Evolutionary conservation across 2,888 invertebrate genomes (phyloP).

Genomic region (Melanargia galathea): DNA sequence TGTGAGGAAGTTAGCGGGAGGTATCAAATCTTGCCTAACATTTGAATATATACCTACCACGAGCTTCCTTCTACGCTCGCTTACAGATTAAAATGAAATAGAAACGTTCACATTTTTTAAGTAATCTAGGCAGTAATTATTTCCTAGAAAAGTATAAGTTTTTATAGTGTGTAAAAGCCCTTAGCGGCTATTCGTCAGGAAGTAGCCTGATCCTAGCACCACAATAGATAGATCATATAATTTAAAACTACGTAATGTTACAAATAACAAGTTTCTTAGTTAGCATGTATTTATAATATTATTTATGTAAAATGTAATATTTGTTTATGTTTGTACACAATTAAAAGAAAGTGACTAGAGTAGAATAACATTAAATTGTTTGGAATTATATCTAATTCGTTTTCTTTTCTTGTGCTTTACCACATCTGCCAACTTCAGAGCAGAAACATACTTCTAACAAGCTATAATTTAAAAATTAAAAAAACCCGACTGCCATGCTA

Average conservation of each 20-base stretch:
- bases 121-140: no score
- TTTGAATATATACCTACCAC: no score
- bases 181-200: background rate
- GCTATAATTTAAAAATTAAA: no score
- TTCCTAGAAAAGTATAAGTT: background rate
- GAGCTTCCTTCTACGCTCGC: no score
- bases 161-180: background rate
- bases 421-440: background rate
- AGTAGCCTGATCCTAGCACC: background rate
- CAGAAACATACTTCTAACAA: no score
- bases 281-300: constrained; percentile 16
- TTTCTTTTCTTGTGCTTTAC: background rate
- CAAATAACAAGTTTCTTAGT: constrained; percentile 9
- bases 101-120: no score
- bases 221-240: constrained; percentile 1
- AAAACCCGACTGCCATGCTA: no score
- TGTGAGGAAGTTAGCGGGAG: no score
- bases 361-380: constrained; percentile 54
- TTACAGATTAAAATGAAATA: no score
- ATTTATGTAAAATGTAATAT: constrained; percentile 29
- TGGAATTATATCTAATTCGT: constrained; percentile 33
- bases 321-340: constrained; percentile 35
- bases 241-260: constrained; percentile 3
- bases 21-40: no score
- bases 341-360: constrained; percentile 32